These are phyloP conservation scores for Lacanobia oleracea DNA, from an alignment of 2,888 invertebrate species.

Conservation along the genomic window DNA sequence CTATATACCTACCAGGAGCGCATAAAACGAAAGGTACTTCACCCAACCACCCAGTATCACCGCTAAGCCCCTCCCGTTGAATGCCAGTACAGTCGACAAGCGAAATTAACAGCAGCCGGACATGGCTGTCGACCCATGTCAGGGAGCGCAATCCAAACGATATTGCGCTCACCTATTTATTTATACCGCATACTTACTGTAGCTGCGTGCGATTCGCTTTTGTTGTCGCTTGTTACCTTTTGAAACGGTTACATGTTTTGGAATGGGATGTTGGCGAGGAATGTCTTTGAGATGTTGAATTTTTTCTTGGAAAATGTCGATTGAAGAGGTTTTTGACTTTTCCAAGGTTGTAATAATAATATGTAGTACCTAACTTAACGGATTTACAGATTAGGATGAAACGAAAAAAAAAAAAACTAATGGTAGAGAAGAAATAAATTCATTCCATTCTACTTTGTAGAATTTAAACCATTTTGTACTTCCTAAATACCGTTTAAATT, in stretches of 20 bases:
- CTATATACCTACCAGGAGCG: conserved; percentile 40
- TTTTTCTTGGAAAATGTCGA: background rate
- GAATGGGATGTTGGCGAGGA: conserved; percentile 8
- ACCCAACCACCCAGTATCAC: conserved; percentile 37
- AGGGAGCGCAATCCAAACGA: conserved; percentile 69
- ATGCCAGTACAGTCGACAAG: conserved; percentile 70
- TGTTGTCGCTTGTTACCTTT: conserved; percentile 18
- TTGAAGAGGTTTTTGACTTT: background rate
- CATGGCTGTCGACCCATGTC: conserved; percentile 78
- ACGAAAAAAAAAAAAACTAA: no score
- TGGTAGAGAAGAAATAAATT: no score
- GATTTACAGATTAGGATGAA: no score
- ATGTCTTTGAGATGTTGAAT: background rate
- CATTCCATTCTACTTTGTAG: no score
- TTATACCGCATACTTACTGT: conserved; percentile 60
- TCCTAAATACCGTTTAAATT: background rate
- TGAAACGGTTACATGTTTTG: background rate
- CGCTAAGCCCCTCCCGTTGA: conserved; percentile 61
- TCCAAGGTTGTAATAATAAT: no score
- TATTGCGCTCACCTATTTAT: conserved; percentile 73
- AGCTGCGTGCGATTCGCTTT: conserved; percentile 35
- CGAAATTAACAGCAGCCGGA: conserved; percentile 77
- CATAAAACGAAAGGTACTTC: conserved; percentile 34
- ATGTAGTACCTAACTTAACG: no score
- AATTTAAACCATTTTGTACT: background rate